Evolutionary conservation across 2,888 invertebrate species (phyloP), one percentile per base, ranked within the genome.

Genomic region (Zelleria hepariella): DNA sequence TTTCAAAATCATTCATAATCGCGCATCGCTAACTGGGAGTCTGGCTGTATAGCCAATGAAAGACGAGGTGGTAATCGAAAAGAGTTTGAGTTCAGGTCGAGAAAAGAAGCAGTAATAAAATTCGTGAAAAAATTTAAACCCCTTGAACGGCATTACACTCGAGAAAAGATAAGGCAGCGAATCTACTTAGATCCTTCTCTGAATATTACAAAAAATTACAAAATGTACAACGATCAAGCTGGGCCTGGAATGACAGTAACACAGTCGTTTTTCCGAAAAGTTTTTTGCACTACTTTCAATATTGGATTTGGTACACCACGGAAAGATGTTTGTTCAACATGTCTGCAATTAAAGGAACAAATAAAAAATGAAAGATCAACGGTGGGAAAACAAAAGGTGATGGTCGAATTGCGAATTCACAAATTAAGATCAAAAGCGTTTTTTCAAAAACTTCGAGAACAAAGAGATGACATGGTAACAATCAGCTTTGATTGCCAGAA

Each of bases 261-360:
- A 52, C 32, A 58, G 26, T 26, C 55, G 21, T 62, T 53, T 60
- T 64, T 64, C 51, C 18, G 61, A 57, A 61, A 60, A 59, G 58
- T 64, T 52, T 64, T 65, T 54, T 62, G 62, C 25, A 15, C 25
- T 7, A 21, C 24, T 10, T 64, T 59, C 59, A 63, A 64, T 54
- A 60, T 65, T 27, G 63, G 63, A 24, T 65, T 65, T 51, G 62
- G 61, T 27, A 56, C 58, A 23, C 65, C 65, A 7, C 25, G 61
- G 48, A 61, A 48, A 26, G 65, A 65, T 49, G 60, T 62, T 23
- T 64, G 65, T 52, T 64, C 64, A 21, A 58, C 56, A n/a, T 65
- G 62, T 32, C 55, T 60, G 20, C 57, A 65, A 60, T 49, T 65
- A 23, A 52, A 24, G 32, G 48, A 61, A 60, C 56, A 61, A 58